These are phyloP conservation scores for Agonopterix subpropinquella DNA, from an alignment of 2,888 invertebrate species.

Conservation along the genomic window DNA sequence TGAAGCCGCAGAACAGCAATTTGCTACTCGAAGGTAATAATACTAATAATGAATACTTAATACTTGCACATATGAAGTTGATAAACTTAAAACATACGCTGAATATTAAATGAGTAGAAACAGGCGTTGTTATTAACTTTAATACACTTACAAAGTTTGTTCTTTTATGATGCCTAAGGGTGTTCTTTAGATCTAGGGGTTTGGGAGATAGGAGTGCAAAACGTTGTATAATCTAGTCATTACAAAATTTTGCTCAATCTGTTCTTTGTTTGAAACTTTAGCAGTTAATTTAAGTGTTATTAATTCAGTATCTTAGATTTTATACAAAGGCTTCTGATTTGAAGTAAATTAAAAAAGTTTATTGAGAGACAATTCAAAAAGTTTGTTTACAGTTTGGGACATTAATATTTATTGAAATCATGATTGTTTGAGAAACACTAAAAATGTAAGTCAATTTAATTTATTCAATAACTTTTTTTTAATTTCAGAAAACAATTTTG, in stretches of 20 bases:
- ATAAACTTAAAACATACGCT: slow-evolving; percentile 57
- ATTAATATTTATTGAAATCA: too few relatives aligned
- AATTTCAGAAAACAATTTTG: slow-evolving; percentile 85
- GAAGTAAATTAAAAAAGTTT: too few relatives aligned
- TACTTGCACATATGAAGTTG: slow-evolving; percentile 35
- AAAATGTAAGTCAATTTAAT: too few relatives aligned
- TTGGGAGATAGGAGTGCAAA: slow-evolving; percentile 28
- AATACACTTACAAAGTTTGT: slow-evolving; percentile 52
- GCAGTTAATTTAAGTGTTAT: neutral
- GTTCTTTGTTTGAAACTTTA: neutral
- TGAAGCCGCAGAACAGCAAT: slow-evolving; percentile 84
- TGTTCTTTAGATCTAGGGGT: slow-evolving; percentile 33
- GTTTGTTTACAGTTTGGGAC: too few relatives aligned
- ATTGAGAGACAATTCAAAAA: too few relatives aligned
- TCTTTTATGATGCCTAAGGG: slow-evolving; percentile 56
- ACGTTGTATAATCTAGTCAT: slow-evolving; percentile 22
- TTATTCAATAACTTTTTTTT: neutral
- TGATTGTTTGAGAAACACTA: too few relatives aligned
- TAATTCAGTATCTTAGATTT: neutral
- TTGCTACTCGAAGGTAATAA: slow-evolving; percentile 84
- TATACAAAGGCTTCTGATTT: too few relatives aligned
- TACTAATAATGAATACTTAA: slow-evolving; percentile 75
- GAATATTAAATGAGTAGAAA: slow-evolving; percentile 59
- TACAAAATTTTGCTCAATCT: neutral
- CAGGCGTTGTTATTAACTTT: slow-evolving; percentile 53